Base-by-base conservation (phyloP, 2,113 vertebrate species). In the Blennius ocellaris region DNA sequence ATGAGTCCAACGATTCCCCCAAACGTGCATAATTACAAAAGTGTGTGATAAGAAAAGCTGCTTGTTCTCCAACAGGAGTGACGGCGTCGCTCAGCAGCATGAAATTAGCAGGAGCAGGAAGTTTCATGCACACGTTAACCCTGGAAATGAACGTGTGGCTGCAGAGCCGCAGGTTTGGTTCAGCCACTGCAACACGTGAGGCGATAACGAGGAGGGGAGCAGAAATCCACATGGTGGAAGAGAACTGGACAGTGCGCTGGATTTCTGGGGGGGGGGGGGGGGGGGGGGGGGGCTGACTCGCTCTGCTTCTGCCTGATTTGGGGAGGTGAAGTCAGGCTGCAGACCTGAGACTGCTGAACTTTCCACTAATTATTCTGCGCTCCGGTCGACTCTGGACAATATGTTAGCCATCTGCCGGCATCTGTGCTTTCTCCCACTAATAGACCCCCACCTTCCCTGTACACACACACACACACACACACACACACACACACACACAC, bases 321-420 rank as follows among this genome's bases (percentile, higher is more conserved):
- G 21, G 21, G 21, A 30, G 21, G 21, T 30, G 21, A 30, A 30
- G 66, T 60, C 69, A 36, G 67, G 45, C 57, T 91, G 87, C 93
- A 91, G 95, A 96, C 94, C 96, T 94, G 94, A 96, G 94, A 92
- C 94, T 94, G 93, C 92, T 96, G 95, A 97, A 97, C 95, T 95
- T 96, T 84, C 94, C 92, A 93, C 92, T 94, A 95, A 97, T 97
- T 96, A 96, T 96, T 94, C 95, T 91, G 16, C n/a, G 5, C 68
- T 69, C 61, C 93, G 95, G 95, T 97, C 96, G 94, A 92, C 94
- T 95, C 94, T 94, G 95, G 95, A 97, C 97, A 98, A 97, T 97
- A 97, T 97, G 97, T 92, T 94, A 89, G 94, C 97, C 96, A 97
- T 97, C 96, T 97, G 97, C 94, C 93, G 93, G 95, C 96, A 96